phyloP scores from a whole-genome alignment of 2,888 invertebrate genomes.

The Tubulanus polymorphus region DNA sequence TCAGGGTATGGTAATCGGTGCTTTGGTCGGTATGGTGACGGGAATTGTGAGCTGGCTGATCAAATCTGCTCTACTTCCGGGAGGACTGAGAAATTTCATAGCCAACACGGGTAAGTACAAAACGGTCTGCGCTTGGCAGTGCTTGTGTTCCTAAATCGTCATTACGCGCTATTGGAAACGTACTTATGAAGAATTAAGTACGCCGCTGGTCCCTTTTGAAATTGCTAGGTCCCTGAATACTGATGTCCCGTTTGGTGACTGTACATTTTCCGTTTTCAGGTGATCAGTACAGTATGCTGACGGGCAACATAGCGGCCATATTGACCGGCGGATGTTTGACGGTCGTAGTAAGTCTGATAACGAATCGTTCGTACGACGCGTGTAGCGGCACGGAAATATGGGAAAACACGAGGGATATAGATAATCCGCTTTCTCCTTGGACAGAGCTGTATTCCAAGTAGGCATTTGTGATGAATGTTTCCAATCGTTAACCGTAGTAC shows the following conservation, averaged over 20 bases:
- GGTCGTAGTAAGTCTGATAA: slow-evolving; percentile 33
- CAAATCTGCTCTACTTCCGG: slow-evolving; percentile 39
- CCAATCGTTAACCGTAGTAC: no score
- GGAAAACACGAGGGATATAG: slow-evolving; percentile 54
- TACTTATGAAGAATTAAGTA: not conserved
- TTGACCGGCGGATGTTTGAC: slow-evolving; percentile 41
- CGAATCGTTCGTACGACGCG: slow-evolving; percentile 16
- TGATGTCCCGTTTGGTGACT: not conserved
- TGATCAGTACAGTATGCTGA: slow-evolving; percentile 46
- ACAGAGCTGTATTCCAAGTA: slow-evolving; percentile 49
- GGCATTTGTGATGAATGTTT: no score
- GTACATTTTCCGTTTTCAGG: slow-evolving; percentile 34
- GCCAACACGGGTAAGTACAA: slow-evolving; percentile 30
- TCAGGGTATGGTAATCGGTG: slow-evolving; percentile 49
- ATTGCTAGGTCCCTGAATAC: not conserved
- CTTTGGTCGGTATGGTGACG: slow-evolving; percentile 38
- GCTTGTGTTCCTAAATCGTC: no score
- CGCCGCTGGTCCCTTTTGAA: not conserved
- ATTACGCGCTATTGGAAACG: not conserved
- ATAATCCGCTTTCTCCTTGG: slow-evolving; percentile 53
- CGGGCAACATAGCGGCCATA: slow-evolving; percentile 49
- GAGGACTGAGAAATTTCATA: slow-evolving; percentile 39
- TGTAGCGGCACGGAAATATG: slow-evolving; percentile 35
- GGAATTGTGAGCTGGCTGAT: slow-evolving; percentile 49
- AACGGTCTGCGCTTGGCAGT: no score